These are phyloP conservation scores for Caracal caracal DNA, from an alignment of 2,113 vertebrate species.

Conservation along the genomic window DNA sequence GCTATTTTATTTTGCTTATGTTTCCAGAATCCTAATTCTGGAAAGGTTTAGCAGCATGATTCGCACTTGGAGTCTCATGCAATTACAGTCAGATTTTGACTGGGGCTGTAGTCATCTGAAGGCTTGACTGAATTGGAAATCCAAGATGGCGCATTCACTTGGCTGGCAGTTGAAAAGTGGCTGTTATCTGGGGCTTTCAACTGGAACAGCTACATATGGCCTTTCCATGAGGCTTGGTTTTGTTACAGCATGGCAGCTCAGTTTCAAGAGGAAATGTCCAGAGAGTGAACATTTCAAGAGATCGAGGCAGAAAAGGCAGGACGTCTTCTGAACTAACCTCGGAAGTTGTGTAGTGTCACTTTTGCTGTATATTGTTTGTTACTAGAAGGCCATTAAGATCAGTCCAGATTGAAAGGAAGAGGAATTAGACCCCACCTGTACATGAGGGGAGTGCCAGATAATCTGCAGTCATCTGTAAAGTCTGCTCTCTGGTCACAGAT, in stretches of 20 bases:
- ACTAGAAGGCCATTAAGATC: not conserved
- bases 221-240: not conserved
- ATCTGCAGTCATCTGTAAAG: not conserved
- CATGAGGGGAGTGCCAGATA: not conserved
- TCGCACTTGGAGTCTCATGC: not conserved
- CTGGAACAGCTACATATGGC: not conserved
- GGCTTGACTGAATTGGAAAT: not conserved
- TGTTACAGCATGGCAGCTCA: not conserved
- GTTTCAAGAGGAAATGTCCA: not conserved
- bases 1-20: not conserved
- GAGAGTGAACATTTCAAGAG: not conserved
- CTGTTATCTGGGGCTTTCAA: not conserved
- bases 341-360: not conserved
- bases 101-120: not conserved
- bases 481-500: not conserved
- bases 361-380: not conserved
- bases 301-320: not conserved
- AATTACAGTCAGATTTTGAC: not conserved
- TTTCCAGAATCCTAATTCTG: not conserved
- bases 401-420: not conserved
- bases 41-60: not conserved
- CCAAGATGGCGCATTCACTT: not conserved
- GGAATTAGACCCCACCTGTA: not conserved
- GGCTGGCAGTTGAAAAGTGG: not conserved
- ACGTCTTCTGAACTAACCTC: not conserved